Base-by-base conservation (phyloP, 2,888 invertebrate genomes). In the Eupithecia exiguata region DNA sequence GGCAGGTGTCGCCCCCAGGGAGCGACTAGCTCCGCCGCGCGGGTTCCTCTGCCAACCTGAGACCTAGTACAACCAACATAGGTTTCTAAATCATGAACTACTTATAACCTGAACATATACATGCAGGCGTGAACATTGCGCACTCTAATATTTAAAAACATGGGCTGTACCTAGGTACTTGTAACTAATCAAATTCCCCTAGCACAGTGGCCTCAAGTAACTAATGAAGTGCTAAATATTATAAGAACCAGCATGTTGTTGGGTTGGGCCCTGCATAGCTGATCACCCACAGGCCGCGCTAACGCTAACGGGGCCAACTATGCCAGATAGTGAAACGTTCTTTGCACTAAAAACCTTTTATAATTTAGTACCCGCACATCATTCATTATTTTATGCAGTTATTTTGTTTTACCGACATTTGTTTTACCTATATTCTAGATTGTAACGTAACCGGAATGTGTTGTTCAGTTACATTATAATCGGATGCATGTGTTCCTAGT, bases 331-430 rank as follows among this genome's bases (percentile, higher is more conserved):
- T 53, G 4, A 53, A n/a, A 53, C 4, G 53, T 21, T 10, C 53
- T 53, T 21, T n/a, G n/a, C 53, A 53, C 10, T 53, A 53, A 53
- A 53, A 53, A 53, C 21, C 53, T 53, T 69, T 69, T 62, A 70
- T 62, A 74, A 74, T 70, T 61, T 36, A 74, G 66, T 30, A 74
- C 73, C 69, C 69, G 30, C 30, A 61, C 69, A 69, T 30, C 35
- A 58, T 21, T 61, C 1, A 68, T 68, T 35, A 68, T 46, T 68
- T 68, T 1, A 49, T 36, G 30, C 46, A 35, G 35, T 46, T 68
- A 49, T 58, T 58, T 14, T 7, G 12, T 16, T 14, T n/a, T 30
- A 30, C 25, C 30, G 0, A 21, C 49, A 12, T 53, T 53, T 10
- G 3, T 10, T 53, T 4, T 1, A n/a, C n/a, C n/a, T n/a, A 21